phyloP scores from a whole-genome alignment of 2,888 invertebrate genomes.

The Drosophila subsilvestris region DNA sequence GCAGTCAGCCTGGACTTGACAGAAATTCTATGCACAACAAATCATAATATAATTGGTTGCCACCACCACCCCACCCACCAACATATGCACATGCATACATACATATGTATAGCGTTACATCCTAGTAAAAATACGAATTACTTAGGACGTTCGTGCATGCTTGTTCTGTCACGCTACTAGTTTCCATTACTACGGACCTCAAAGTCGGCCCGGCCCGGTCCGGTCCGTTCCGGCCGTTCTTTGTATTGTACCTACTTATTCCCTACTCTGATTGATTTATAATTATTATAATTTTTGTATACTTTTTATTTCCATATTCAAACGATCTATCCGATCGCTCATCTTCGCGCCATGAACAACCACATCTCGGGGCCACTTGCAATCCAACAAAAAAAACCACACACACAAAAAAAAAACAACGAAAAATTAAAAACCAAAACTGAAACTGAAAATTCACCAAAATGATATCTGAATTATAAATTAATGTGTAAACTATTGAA shows the following conservation, averaged over 20 bases:
- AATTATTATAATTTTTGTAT: slow-evolving; percentile 5
- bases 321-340: neutral
- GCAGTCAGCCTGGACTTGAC: slow-evolving; percentile 19
- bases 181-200: neutral
- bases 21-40: neutral
- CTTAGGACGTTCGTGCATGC: slow-evolving; percentile 47
- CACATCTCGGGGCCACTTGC: neutral
- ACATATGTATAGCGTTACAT: slow-evolving; percentile 9
- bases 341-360: slow-evolving; percentile 1
- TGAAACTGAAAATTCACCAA: slow-evolving; percentile 39
- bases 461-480: slow-evolving; percentile 40
- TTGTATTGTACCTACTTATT: neutral
- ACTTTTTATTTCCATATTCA: slow-evolving; percentile 15
- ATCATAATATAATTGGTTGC: neutral
- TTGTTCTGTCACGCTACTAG: slow-evolving; percentile 15
- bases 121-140: slow-evolving; percentile 15
- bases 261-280: neutral
- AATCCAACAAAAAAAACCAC: neutral
- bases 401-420: slow-evolving; percentile 9
- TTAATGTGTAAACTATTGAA: slow-evolving; percentile 46
- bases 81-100: neutral
- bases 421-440: slow-evolving; percentile 30
- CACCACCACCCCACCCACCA: neutral
- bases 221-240: neutral
- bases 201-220: neutral